Evolutionary conservation across 2,888 invertebrate species (phyloP).

Genomic region (Timema podura): DNA sequence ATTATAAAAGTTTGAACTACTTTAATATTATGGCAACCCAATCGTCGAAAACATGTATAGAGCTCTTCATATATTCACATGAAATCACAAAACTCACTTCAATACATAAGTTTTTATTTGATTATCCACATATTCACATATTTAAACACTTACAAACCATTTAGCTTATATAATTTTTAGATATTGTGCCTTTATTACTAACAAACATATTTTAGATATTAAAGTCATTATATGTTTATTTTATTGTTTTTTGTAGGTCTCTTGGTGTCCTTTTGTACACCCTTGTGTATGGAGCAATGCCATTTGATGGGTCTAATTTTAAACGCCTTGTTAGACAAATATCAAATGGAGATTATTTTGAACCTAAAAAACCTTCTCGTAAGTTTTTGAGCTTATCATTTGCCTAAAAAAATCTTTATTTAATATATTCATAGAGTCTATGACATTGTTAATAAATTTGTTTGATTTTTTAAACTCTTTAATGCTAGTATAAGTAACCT

Average conservation of each 20-base stretch:
- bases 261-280: conserved; percentile 96
- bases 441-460: neutral
- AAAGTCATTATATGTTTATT: too few species aligned
- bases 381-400: conserved; percentile 42
- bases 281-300: conserved; percentile 98
- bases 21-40: too few species aligned
- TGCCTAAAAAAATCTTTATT: neutral
- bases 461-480: neutral
- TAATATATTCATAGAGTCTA: neutral
- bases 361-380: conserved; percentile 92
- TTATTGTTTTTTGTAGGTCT: conserved; percentile 58
- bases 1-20: too few species aligned
- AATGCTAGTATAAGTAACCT: neutral
- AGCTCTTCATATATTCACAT: too few species aligned
- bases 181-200: too few species aligned
- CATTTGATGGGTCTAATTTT: conserved; percentile 97
- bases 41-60: too few species aligned
- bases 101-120: too few species aligned
- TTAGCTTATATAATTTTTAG: too few species aligned
- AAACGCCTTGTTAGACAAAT: conserved; percentile 95
- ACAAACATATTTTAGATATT: too few species aligned
- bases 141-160: too few species aligned
- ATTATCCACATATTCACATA: too few species aligned
- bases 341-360: conserved; percentile 95
- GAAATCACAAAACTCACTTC: too few species aligned